A percentile compares a stretch with the other conserved stretches of the same genome.
These are phyloP conservation scores for Deroplatys truncata DNA, from an alignment of 2,888 invertebrate species.

Conservation along the genomic window DNA sequence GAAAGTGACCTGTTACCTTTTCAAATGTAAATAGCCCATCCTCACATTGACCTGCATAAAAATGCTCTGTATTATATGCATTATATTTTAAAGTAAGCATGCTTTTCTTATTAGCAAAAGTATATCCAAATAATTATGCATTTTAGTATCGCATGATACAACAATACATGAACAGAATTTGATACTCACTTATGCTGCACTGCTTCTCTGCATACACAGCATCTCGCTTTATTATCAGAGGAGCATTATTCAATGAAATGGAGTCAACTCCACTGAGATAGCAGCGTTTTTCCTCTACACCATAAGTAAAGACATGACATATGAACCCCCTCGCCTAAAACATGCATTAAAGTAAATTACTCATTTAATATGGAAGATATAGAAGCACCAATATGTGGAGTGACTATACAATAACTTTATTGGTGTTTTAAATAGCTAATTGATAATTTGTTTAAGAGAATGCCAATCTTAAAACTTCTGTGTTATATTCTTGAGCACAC, in stretches of 20 bases:
- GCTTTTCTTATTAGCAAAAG: not conserved
- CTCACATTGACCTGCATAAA: conserved; percentile 43
- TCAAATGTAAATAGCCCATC: conserved; percentile 46
- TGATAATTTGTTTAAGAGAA: too few relatives aligned
- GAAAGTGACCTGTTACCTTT: conserved; percentile 44
- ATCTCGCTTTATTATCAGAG: conserved; percentile 38
- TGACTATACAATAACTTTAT: too few relatives aligned
- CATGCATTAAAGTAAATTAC: not conserved
- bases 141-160: not conserved
- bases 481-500: too few relatives aligned
- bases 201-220: conserved; percentile 43
- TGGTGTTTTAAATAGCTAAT: too few relatives aligned
- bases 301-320: conserved; percentile 44
- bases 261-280: conserved; percentile 47
- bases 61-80: not conserved
- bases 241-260: conserved; percentile 40
- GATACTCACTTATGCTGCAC: conserved; percentile 42
- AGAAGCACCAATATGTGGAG: too few relatives aligned
- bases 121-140: not conserved
- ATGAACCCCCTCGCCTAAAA: conserved; percentile 42
- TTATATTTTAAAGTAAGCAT: not conserved
- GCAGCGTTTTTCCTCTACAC: conserved; percentile 42
- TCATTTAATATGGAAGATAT: too few relatives aligned
- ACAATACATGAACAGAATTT: not conserved
- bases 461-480: too few relatives aligned